Base-by-base conservation (phyloP, 2,888 invertebrate genomes). In the Drosophila peninsularis region DNA sequence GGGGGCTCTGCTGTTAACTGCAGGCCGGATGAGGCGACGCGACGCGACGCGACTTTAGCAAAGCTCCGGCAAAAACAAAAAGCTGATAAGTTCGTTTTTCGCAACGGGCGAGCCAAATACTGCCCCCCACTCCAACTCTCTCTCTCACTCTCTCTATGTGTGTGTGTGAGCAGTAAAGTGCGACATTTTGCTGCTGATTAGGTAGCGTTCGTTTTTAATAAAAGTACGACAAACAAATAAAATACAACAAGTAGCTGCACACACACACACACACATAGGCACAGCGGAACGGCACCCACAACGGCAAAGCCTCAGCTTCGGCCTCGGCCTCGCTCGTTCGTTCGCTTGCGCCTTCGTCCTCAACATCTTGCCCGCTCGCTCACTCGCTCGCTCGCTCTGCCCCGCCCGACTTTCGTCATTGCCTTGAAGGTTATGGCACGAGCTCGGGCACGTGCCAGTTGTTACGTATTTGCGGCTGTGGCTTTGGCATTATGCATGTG, bases 201-300 rank as follows among this genome's bases (percentile, higher is more conserved):
- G 84, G 85, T 85, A 84, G 84, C 86, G 84, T 86, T 86, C 86
- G 84, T 82, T 86, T 83, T 85, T 84, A 85, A 86, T 85, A 85
- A 84, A 80, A 80, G 78, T 82, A 79, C 82, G 75, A 64, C 82
- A 80, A 86, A 82, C 87, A 82, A 86, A 84, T 82, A 87, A 85
- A 84, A 76, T 63, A 73, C 78, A 86, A 84, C 86, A 86, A 80
- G 82, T 86, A 82, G 86, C 72, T 70, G 49, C 39, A 41, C 57
- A 65, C 49, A 66, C 56, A 78, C 36, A 58, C 24, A 66, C 56
- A 75, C 32, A 58, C 24, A 57, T 13, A 50, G 24, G 65, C 47
- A 55, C 37, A 64, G 14, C 41, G 17, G 10, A 13, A 61, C n/a
- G 58, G 52, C 70, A 78, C 67, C 75, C 78, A 80, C 67, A 63